These are phyloP conservation scores for Clupea harengus DNA, from an alignment of 2,113 vertebrate species.

Conservation along the genomic window DNA sequence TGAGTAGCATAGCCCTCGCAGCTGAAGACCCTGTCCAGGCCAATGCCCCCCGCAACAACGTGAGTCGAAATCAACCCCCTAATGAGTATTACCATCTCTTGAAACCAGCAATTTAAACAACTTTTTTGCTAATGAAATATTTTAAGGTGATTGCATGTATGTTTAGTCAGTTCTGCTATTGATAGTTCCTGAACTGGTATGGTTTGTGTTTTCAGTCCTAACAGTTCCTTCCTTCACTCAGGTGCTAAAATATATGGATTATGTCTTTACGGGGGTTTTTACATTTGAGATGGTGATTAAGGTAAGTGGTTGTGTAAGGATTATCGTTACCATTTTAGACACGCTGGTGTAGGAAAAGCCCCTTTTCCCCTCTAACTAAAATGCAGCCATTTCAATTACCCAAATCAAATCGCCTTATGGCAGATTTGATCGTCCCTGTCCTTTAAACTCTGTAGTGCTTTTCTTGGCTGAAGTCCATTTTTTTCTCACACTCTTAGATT, in stretches of 20 bases:
- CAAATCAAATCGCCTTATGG: neutral
- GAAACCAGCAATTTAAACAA: neutral
- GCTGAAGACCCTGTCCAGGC: constrained; percentile 93
- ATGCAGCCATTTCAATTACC: neutral
- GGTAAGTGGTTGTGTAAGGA: constrained; percentile 67
- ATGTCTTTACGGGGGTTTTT: constrained; percentile 95
- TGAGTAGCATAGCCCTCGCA: constrained; percentile 95
- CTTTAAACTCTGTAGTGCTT: constrained; percentile 9
- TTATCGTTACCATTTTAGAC: neutral
- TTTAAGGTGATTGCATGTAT: neutral
- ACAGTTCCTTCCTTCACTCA: constrained; percentile 51
- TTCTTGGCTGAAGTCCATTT: neutral
- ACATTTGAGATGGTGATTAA: constrained; percentile 99
- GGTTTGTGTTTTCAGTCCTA: constrained; percentile 1
- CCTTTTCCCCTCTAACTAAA: neutral
- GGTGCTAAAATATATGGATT: constrained; percentile 97
- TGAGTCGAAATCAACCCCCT: constrained; percentile 61
- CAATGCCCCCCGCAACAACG: constrained; percentile 85
- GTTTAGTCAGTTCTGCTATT: neutral
- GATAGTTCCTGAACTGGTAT: neutral
- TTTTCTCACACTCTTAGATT: neutral
- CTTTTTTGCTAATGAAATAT: neutral
- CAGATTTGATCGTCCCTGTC: neutral
- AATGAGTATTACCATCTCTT: neutral
- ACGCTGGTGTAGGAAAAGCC: neutral